Conservation (phyloP, 2,797 vertebrate genomes). For the Sebastiscus tertius region DNA sequence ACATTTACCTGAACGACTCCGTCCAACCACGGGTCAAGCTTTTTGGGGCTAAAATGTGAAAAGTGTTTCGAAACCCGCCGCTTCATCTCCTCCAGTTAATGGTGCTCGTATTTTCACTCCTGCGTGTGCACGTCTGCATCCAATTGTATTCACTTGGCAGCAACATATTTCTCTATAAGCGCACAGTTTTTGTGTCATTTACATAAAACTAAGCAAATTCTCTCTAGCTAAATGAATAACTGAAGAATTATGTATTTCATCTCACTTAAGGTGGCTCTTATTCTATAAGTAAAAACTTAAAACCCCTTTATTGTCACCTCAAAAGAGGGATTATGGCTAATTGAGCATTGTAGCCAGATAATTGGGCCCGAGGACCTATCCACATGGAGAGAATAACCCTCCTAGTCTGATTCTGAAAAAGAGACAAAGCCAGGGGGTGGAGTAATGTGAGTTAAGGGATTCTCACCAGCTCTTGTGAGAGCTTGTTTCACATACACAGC, state of each 20-base stretch:
- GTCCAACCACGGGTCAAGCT: conserved; percentile 17
- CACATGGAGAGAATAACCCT: conserved; percentile 94
- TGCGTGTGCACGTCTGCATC: neutral
- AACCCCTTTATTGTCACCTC: conserved; percentile 80
- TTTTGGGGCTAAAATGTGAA: neutral
- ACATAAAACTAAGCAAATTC: neutral
- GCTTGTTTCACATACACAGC: conserved; percentile 90
- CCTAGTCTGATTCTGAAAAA: conserved; percentile 89
- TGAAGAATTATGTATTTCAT: conserved; percentile 60
- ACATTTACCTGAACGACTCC: conserved; percentile 81
- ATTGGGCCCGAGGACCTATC: conserved; percentile 92
- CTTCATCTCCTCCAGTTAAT: neutral
- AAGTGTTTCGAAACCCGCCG: neutral
- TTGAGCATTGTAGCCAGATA: conserved; percentile 89
- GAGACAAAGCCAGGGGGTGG: conserved; percentile 89
- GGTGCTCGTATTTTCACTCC: neutral
- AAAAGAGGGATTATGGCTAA: conserved; percentile 90
- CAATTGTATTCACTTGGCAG: neutral
- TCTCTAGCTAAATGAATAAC: conserved; percentile 5
- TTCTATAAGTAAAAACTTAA: conserved; percentile 79
- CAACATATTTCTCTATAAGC: neutral
- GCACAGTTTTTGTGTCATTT: neutral
- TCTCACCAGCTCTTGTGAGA: conserved; percentile 90
- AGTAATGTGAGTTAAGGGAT: conserved; percentile 94
- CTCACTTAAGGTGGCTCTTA: conserved; percentile 63